A percentile compares a stretch with the other conserved stretches of the same genome.
Evolutionary conservation across 53 echinoderm and acorn worm species (phyloP).

Genomic region (Actinopyga echinites): DNA sequence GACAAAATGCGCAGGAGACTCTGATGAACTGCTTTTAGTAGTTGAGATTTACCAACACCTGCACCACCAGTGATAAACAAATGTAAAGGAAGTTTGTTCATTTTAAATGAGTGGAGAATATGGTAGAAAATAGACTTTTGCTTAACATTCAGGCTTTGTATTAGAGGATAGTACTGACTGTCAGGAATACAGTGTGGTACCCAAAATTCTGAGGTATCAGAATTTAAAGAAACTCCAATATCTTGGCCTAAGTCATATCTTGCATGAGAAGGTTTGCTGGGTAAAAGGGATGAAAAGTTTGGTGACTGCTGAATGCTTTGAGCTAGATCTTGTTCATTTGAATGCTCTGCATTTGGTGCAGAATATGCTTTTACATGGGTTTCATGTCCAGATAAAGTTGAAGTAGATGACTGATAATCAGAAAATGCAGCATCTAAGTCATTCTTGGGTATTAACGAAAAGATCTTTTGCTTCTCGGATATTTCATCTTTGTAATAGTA

Average conservation of each 20-base stretch:
- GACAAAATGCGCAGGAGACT: conserved; percentile 7
- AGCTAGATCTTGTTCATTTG: background rate
- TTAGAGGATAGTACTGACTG: conserved; percentile 37
- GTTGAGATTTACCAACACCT: conserved; percentile 59
- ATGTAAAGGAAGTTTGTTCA: conserved; percentile 28
- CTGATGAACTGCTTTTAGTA: conserved; percentile 41
- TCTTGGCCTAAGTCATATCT: conserved; percentile 48
- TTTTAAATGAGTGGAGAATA: conserved; percentile 43
- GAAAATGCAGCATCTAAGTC: background rate
- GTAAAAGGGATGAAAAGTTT: no score
- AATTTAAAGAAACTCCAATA: conserved; percentile 45
- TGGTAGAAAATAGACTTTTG: conserved; percentile 62
- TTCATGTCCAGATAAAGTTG: background rate
- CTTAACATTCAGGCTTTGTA: conserved; percentile 48
- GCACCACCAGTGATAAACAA: conserved; percentile 61
- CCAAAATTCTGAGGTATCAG: conserved; percentile 31
- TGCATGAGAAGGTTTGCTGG: conserved; percentile 10
- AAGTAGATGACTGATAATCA: no score
- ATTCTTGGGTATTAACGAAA: background rate
- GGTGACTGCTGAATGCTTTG: background rate
- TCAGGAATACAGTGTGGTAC: conserved; percentile 44
- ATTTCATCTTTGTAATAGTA: background rate
- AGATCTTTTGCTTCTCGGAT: background rate
- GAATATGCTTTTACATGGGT: background rate
- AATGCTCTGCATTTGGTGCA: conserved; percentile 9